phyloP scores from a whole-genome alignment of 2,113 vertebrate species.

The Hymenochirus boettgeri region DNA sequence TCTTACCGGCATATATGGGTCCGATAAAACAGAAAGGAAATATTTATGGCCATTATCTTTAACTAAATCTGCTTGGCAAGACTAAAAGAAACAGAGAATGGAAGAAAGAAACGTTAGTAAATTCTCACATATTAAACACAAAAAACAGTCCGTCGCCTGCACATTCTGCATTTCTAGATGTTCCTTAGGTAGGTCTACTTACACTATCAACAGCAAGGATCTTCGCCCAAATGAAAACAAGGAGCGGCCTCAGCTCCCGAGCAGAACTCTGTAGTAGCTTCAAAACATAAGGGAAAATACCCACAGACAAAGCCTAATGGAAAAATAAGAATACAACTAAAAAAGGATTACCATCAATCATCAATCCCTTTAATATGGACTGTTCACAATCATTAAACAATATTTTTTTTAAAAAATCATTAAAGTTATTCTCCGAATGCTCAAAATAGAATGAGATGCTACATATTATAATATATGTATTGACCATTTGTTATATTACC shows the following conservation, averaged over 20 bases:
- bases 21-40: constrained; percentile 94
- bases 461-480: too few species aligned
- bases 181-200: constrained; percentile 53
- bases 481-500: too few species aligned
- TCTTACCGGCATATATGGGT: constrained; percentile 97
- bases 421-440: too few species aligned
- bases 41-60: constrained; percentile 99
- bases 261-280: constrained; percentile 97
- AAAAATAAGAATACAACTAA: constrained; percentile 3
- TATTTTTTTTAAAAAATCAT: too few species aligned
- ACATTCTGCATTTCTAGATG: too few species aligned
- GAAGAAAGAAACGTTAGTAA: not conserved
- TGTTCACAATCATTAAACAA: too few species aligned
- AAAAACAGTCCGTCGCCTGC: too few species aligned
- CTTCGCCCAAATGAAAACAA: constrained; percentile 99
- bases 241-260: constrained; percentile 85
- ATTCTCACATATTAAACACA: too few species aligned
- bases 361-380: too few species aligned
- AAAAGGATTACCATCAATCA: too few species aligned
- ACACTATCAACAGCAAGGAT: constrained; percentile 97
- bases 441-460: too few species aligned
- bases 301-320: constrained; percentile 86
- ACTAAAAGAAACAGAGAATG: constrained; percentile 60
- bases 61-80: constrained; percentile 94
- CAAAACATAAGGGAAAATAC: constrained; percentile 94